Conservation (phyloP, 2,888 invertebrate genomes). For the Plagodis pulveraria region DNA sequence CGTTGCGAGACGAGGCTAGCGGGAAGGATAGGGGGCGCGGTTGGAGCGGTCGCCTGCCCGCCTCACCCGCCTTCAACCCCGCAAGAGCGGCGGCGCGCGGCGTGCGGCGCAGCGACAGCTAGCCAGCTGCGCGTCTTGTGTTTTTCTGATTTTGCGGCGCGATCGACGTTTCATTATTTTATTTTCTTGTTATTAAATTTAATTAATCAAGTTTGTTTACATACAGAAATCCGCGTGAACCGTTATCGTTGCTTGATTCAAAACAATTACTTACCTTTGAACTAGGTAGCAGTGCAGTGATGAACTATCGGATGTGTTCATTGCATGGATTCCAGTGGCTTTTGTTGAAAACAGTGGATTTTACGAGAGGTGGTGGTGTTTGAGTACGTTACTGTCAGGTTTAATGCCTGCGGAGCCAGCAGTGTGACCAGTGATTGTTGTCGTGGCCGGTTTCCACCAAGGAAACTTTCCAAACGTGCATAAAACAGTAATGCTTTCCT, state of each 20-base stretch:
- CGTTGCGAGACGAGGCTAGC: constrained; percentile 72
- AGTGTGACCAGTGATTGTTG: constrained; percentile 84
- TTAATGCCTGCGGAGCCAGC: constrained; percentile 64
- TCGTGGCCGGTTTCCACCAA: constrained; percentile 81
- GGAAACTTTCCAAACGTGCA: constrained; percentile 83
- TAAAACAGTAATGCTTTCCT: constrained; percentile 82
- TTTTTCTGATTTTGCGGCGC: constrained; percentile 79
- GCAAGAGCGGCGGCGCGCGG: constrained; percentile 74
- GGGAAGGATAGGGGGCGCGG: constrained; percentile 72
- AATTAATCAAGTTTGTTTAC: constrained; percentile 63
- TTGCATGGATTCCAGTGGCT: constrained; percentile 77
- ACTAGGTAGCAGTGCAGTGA: constrained; percentile 56
- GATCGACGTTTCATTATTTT: constrained; percentile 73
- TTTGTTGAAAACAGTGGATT: constrained; percentile 79
- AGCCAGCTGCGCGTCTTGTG: constrained; percentile 82
- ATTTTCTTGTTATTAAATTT: constrained; percentile 62
- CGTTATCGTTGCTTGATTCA: constrained; percentile 44
- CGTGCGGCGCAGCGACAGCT: constrained; percentile 60
- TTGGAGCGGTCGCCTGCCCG: constrained; percentile 58
- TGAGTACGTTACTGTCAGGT: constrained; percentile 69
- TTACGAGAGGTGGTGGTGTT: constrained; percentile 71
- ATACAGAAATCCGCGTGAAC: constrained; percentile 60
- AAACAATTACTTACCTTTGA: constrained; percentile 43
- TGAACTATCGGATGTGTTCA: constrained; percentile 61
- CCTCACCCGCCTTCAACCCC: constrained; percentile 64